A percentile compares a stretch with the other conserved stretches of the same genome.
phyloP scores from a whole-genome alignment of 1,140 invertebrate genomes.

The Caenorhabditis elegans region WBcel235 BX284606.5:12808001-12808500 shows the following conservation, averaged over 20 bases:
- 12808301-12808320: conserved; percentile 92
- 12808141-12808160: no score
- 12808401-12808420: background rate
- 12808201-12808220: background rate
- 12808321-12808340: background rate
- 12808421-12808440: background rate
- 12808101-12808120: no score
- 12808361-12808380: background rate
- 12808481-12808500: conserved; percentile 7
- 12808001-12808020: no score
- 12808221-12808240: background rate
- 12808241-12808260: conserved; percentile 36
- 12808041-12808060: no score
- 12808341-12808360: background rate
- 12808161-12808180: no score
- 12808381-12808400: background rate
- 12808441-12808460: background rate
- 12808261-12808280: conserved; percentile 75
- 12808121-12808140: no score
- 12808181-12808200: no score
- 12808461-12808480: conserved; percentile 1
- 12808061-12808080: no score
- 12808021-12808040: no score
- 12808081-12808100: no score
- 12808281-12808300: conserved; percentile 94